These are phyloP conservation scores for Halocynthia aurantium DNA, from an alignment of 23 tunicate species.

Conservation along the genomic window DNA sequence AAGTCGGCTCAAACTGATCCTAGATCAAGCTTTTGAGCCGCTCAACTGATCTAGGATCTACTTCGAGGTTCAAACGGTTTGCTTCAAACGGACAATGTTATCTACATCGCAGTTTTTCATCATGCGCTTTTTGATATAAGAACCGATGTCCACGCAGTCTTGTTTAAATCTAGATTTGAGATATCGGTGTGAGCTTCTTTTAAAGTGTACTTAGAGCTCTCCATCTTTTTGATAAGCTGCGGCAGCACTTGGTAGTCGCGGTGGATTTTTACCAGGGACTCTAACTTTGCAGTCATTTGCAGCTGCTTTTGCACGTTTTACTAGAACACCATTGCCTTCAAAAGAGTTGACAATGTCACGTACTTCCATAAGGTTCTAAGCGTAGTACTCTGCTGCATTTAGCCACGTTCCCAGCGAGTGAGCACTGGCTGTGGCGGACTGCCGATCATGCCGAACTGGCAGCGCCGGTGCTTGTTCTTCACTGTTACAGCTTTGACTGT, in stretches of 20 bases:
- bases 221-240: slow-evolving; percentile 61
- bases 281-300: background rate
- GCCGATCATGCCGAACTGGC: slow-evolving; percentile 1
- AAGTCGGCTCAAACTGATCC: too few species aligned
- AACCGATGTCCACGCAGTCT: slow-evolving; percentile 27
- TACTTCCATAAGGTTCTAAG: background rate
- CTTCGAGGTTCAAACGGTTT: too few species aligned
- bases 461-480: slow-evolving; percentile 26
- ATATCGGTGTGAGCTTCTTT: slow-evolving; percentile 45
- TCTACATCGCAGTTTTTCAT: slow-evolving; percentile 39
- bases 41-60: too few species aligned
- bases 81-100: slow-evolving; percentile 33
- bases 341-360: background rate
- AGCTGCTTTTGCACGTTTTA: slow-evolving; percentile 2
- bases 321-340: background rate
- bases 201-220: slow-evolving; percentile 46
- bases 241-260: slow-evolving; percentile 26
- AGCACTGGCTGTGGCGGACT: slow-evolving; percentile 4
- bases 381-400: slow-evolving; percentile 4
- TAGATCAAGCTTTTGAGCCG: too few species aligned
- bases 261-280: background rate
- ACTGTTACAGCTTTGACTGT: slow-evolving; percentile 47
- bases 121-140: slow-evolving; percentile 40
- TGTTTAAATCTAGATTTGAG: slow-evolving; percentile 39
- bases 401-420: slow-evolving; percentile 10